These are phyloP conservation scores for Tipula unca DNA, from an alignment of 2,888 invertebrate genomes.

Conservation along the genomic window DNA sequence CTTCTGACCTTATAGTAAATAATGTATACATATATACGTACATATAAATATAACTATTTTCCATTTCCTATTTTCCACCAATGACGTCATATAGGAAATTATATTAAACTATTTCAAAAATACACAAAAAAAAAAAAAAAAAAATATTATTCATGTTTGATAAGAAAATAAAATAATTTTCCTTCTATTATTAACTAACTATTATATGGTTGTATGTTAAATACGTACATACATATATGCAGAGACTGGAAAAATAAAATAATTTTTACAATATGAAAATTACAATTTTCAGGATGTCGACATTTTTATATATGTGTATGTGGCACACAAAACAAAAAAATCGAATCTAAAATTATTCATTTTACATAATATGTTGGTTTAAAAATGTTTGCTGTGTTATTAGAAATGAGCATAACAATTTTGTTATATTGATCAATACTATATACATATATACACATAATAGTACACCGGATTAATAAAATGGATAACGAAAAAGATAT, in stretches of 20 bases:
- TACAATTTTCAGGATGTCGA: conserved; percentile 8
- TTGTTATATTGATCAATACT: not conserved
- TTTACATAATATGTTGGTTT: not conserved
- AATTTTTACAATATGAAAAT: too few species aligned
- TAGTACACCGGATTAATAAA: not conserved
- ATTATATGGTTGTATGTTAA: not conserved
- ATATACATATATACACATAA: not conserved
- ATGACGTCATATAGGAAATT: conserved; percentile 2
- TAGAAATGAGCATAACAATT: not conserved
- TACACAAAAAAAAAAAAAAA: not conserved
- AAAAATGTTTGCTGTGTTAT: not conserved
- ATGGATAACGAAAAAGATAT: not conserved
- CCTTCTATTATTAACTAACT: conserved; percentile 8
- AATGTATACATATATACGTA: not conserved
- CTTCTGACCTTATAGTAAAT: not conserved
- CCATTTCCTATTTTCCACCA: conserved; percentile 2
- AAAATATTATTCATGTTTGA: not conserved
- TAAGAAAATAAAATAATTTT: conserved; percentile 8
- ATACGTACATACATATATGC: not conserved
- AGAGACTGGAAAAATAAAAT: not conserved
- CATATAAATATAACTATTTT: not conserved
- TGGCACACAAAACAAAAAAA: not conserved
- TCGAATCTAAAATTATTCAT: not conserved
- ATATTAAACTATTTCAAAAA: conserved; percentile 3
- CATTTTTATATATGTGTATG: not conserved